A percentile compares a stretch with the other conserved stretches of the same genome.
phyloP scores from a whole-genome alignment of 2,888 invertebrate genomes.

The Malacosoma neustria region DNA sequence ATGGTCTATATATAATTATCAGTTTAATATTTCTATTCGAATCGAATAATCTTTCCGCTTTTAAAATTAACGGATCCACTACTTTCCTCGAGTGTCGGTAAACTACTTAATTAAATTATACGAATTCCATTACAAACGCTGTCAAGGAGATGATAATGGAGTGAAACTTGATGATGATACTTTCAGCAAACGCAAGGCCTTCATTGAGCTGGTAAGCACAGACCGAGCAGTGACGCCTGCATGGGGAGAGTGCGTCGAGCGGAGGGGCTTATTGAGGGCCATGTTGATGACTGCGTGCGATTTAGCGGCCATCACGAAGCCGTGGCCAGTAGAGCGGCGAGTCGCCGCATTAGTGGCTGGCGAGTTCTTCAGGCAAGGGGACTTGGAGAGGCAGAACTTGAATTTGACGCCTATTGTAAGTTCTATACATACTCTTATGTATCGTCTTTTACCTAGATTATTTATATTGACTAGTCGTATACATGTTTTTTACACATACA shows the following conservation, averaged over 20 bases:
- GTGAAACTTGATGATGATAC: too few relatives aligned
- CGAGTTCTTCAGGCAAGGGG: slow-evolving; percentile 95
- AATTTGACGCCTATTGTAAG: slow-evolving; percentile 93
- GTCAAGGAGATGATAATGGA: too few relatives aligned
- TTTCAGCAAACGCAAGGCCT: slow-evolving; percentile 88
- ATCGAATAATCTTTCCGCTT: too few relatives aligned
- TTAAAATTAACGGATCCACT: too few relatives aligned
- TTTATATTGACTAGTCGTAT: too few relatives aligned
- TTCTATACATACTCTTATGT: slow-evolving; percentile 18
- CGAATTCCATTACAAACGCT: too few relatives aligned
- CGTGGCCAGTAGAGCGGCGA: slow-evolving; percentile 93
- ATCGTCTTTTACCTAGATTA: too few relatives aligned
- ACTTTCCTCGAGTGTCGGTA: too few relatives aligned
- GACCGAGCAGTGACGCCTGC: slow-evolving; percentile 51
- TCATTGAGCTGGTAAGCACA: slow-evolving; percentile 80
- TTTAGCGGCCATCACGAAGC: slow-evolving; percentile 95
- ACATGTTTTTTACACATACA: too few relatives aligned
- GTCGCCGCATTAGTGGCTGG: slow-evolving; percentile 95
- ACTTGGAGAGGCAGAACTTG: slow-evolving; percentile 90
- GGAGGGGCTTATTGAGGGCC: slow-evolving; percentile 87
- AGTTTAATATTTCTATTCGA: too few relatives aligned
- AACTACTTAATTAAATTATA: too few relatives aligned
- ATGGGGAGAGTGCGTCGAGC: slow-evolving; percentile 83
- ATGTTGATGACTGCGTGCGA: slow-evolving; percentile 98
- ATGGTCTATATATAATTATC: too few relatives aligned